Base-by-base conservation (phyloP, 1,140 invertebrate genomes). In the Callitettix versicolor region DNA sequence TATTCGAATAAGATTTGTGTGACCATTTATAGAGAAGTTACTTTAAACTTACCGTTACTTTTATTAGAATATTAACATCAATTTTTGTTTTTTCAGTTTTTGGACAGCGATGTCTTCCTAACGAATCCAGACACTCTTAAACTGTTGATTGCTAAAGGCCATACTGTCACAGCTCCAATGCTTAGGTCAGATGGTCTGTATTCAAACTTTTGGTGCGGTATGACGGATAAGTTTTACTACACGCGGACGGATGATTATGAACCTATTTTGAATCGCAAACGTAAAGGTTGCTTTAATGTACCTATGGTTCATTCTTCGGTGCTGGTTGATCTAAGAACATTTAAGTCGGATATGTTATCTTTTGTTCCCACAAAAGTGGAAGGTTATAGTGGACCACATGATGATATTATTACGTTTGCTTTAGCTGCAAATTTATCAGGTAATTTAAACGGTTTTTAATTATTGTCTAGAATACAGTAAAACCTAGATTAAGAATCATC, bases 341-440 rank as follows among this genome's bases (percentile, higher is more conserved):
- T 64, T 5, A 67, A 69, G 1, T 79, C 86, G 1, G 78, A 86
- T 46, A 65, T 68, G 36, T 73, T 98, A 2, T 88, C 90, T 1
- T 98, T 95, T 67, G 70, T 81, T 49, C 75, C 80, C 0, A 68
- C 75, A 18, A 80, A 80, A 50, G 62, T 89, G 1, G 49, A 63
- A 1, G 69, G 77, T 30, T 87, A 86, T 55, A 71, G 79, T 48
- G 88, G 89, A 34, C 91, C 93, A 0, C 69, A 78, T 6, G 92
- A 98, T 74, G 95, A 98, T 69, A 94, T 98, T 36, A 96, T 98
- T 63, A 79, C 85, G 11, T 98, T 99, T 77, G 92, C 93, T 5
- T 64, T 87, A 7, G 86, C 84, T 55, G 93, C 95, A 11, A 86
- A 83, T 65, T 73, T 71, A 60, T 77, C 79, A 63, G 78, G 81